Percentiles rank a stretch among this genome's conserved stretches.
Conservation (phyloP, 2,113 vertebrate genomes). For the Tetrax tetrax region DNA sequence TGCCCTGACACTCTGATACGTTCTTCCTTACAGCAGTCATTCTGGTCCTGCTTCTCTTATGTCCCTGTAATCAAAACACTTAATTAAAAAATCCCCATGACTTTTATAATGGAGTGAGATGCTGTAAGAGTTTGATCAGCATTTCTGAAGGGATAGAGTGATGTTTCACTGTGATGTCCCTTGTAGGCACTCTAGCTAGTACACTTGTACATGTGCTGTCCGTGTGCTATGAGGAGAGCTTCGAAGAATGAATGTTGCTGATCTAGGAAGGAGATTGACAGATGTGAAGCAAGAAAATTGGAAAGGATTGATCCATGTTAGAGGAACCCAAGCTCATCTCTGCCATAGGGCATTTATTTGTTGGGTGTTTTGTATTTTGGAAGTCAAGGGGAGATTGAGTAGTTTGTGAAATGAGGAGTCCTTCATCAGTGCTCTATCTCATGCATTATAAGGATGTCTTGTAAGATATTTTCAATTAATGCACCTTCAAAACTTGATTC, state of each 20-base stretch:
- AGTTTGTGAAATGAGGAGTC: not conserved
- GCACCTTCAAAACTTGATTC: not conserved
- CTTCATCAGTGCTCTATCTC: not conserved
- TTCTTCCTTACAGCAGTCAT: not conserved
- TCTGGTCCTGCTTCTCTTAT: not conserved
- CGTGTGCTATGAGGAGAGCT: not conserved
- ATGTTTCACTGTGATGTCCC: not conserved
- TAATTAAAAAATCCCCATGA: not conserved
- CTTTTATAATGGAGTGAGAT: not conserved
- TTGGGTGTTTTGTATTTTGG: not conserved
- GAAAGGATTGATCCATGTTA: not conserved
- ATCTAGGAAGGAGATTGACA: not conserved
- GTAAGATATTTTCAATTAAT: not conserved
- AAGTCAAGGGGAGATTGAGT: not conserved
- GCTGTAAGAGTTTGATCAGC: not conserved
- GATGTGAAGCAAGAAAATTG: not conserved
- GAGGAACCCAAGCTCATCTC: not conserved
- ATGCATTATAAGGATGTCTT: not conserved
- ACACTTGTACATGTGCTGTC: accelerated
- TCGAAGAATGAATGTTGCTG: not conserved
- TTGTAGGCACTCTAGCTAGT: not conserved
- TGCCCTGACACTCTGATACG: not conserved
- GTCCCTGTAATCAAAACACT: not conserved
- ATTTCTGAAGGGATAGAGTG: not conserved
- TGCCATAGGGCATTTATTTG: not conserved